Percentiles rank a stretch among this genome's conserved stretches.
Evolutionary conservation across 1,140 invertebrate species (phyloP).

Genomic region (Heliothis subflexa): DNA sequence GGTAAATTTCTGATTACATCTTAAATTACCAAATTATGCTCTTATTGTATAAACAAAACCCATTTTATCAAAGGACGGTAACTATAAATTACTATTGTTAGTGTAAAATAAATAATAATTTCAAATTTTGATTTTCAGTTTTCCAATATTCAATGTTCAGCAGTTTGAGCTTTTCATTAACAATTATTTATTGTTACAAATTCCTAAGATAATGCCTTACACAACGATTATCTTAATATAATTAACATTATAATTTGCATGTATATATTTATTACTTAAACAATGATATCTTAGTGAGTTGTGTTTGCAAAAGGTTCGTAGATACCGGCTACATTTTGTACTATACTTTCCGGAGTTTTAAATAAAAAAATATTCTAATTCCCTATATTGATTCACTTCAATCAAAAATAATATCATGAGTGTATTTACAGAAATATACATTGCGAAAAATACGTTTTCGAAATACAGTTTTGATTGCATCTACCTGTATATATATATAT

Average conservation of each 20-base stretch:
- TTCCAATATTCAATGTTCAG: background rate
- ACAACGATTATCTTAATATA: background rate
- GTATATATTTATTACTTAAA: background rate
- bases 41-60: constrained; percentile 29
- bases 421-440: constrained; percentile 4
- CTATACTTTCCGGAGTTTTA: constrained; percentile 48
- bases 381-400: background rate
- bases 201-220: background rate
- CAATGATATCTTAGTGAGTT: constrained; percentile 1
- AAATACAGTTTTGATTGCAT: constrained; percentile 14
- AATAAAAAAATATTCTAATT: constrained; percentile 14
- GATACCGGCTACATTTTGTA: constrained; percentile 54
- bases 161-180: constrained; percentile 8
- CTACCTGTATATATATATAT: background rate
- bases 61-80: constrained; percentile 52
- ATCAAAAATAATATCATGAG: background rate
- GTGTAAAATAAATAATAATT: constrained; percentile 14
- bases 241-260: constrained; percentile 21
- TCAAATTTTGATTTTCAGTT: background rate
- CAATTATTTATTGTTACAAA: background rate
- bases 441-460: constrained; percentile 6
- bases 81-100: constrained; percentile 41
- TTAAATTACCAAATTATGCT: constrained; percentile 17
- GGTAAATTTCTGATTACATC: constrained; percentile 27
- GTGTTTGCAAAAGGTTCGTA: background rate